Evolutionary conservation across 2,797 vertebrate genomes (phyloP), one percentile per base, ranked within the genome.

Genomic region (Erpetoichthys calabaricus): DNA sequence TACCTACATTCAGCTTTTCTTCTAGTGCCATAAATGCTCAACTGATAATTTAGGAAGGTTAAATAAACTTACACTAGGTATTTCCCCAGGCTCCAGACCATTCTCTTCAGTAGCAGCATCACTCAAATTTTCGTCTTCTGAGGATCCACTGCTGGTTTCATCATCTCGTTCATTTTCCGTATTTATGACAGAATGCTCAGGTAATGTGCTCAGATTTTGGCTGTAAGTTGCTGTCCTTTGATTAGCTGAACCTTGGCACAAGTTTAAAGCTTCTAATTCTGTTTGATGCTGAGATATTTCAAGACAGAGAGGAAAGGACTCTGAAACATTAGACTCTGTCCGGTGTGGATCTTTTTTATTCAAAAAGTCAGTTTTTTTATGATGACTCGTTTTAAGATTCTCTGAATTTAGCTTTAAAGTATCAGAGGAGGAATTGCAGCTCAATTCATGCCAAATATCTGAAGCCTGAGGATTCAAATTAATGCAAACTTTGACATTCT

Each of bases 81-180:
- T 66, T 76, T 91, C 84, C 61, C 81, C 84, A 51, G 79, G 81
- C 77, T 92, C 85, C 65, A 89, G 68, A 57, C 64, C 78, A 57
- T 69, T 79, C 66, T 75, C 80, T 52, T 62, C 74, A 63, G 74
- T 82, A 56, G 86, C 81, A 7, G 71, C 59, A 60, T 85, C 75
- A 46, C 78, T 86, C 54, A 61, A 61, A 63, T 78, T 68, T 56
- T 77, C 78, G 58, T 85, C 78, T 44, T 88, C 79, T 51, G 68
- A 76, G 1, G 61, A 82, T 47, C 74, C 57, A 52, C 68, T 74
- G 65, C 68, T 75, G 53, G 65, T 73, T 62, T 78, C 73, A 42
- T 62, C 64, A 60, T 63, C 74, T 58, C 66, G 70, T 10, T 58
- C 58, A 3, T 57, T 57, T 41, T 70, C 47, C 67, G 53, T 8